Evolutionary conservation across 2,113 vertebrate genomes (phyloP), one percentile per base, ranked within the genome.

Genomic region (Amphilophus citrinellus): DNA sequence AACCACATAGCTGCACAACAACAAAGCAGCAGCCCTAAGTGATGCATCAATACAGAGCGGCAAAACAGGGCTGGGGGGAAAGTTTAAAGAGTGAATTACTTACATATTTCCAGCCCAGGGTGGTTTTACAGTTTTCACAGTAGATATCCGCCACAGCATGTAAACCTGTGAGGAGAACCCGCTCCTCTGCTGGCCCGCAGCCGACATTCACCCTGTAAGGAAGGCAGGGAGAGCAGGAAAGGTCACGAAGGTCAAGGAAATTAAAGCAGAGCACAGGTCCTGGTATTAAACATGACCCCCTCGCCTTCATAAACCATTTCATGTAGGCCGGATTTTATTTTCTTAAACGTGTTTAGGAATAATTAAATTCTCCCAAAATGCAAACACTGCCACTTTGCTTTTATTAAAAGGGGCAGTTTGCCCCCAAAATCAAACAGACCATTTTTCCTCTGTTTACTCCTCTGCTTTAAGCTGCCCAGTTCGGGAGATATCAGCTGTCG

Each of bases 91-190:
- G 22, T 0, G 5, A 17, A 4, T 7, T 20, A 90, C 98, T 97
- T 95, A 99, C 98, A 0, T 99, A 99, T 98, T 99, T 99, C 98
- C 98, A 99, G 91, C 98, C 98, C 14, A 99, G 97, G 22, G 98
- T 99, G 92, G 98, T 99, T 97, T 99, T 99, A 96, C 98, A 99
- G 96, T 98, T 99, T 96, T 99, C 98, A 96, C 98, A 99, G 97
- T 99, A 98, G 96, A 99, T 99, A 91, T 99, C 98, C 9, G 98
- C 98, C 82, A 99, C 98, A 5, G 98, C 98, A 6, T 99, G 98
- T 93, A 99, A 95, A 95, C 98, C 98, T 5, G 98, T 99, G 90
- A 99, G 97, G 82, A 99, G 98, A 68, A 99, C 98, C 90, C 98
- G 96, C 95, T 99, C 98, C 93, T 99, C 98, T 0, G 98, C 98